These are phyloP conservation scores for Platysternon megacephalum DNA, from an alignment of 2,113 vertebrate genomes.

Conservation along the genomic window DNA sequence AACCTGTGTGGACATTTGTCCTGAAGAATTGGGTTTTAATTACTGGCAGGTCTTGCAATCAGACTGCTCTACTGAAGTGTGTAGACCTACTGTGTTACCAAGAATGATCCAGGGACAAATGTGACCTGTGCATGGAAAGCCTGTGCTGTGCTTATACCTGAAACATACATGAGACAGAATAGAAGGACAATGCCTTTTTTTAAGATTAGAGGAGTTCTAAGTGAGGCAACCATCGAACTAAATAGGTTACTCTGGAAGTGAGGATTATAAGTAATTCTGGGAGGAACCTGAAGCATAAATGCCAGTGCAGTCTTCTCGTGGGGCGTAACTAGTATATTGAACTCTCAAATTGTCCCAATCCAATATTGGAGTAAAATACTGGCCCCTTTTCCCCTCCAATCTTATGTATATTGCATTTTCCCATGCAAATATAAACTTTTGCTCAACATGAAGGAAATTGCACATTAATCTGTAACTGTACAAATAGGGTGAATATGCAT, in stretches of 20 bases:
- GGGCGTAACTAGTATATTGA: neutral
- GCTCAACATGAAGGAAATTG: neutral
- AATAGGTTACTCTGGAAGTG: neutral
- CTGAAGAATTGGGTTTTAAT: neutral
- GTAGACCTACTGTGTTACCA: neutral
- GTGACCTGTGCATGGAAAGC: neutral
- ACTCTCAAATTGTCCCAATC: slow-evolving; percentile 1
- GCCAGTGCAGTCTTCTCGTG: neutral
- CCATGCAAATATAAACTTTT: neutral
- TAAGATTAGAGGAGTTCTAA: neutral
- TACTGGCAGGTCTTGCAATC: neutral
- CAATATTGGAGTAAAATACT: neutral
- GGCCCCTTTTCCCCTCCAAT: neutral
- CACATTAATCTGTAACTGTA: neutral
- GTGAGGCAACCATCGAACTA: neutral
- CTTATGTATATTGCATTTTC: neutral
- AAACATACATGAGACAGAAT: neutral
- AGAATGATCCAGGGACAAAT: neutral
- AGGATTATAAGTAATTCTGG: neutral
- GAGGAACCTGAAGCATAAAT: neutral
- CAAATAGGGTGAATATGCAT: neutral
- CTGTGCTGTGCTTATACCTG: neutral
- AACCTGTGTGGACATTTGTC: neutral
- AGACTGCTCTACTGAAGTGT: too few relatives aligned
- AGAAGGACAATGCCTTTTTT: neutral